Evolutionary conservation across 2,888 invertebrate genomes (phyloP).

Genomic region (Cephus pulcher): DNA sequence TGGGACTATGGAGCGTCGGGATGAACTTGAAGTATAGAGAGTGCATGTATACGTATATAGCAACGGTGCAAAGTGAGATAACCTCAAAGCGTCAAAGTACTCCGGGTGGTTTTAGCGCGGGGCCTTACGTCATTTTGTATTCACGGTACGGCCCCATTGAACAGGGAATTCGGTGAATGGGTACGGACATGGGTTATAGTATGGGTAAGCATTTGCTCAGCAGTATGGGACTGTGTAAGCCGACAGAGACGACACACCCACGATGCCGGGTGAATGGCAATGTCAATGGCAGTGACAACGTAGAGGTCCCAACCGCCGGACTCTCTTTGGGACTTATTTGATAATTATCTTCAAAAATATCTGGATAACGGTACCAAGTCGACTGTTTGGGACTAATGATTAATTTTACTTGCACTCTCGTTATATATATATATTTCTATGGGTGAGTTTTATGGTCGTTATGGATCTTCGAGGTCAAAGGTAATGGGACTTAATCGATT

Average conservation of each 20-base stretch:
- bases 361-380: background rate
- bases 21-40: background rate
- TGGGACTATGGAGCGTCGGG: background rate
- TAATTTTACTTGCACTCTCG: conserved; percentile 49
- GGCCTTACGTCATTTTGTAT: conserved; percentile 52
- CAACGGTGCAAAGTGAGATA: background rate
- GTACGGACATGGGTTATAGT: conserved; percentile 32
- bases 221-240: conserved; percentile 15
- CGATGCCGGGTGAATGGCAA: conserved; percentile 34
- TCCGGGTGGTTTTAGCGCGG: conserved; percentile 21
- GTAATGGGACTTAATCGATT: background rate
- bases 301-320: background rate
- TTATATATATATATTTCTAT: background rate
- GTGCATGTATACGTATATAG: background rate
- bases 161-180: conserved; percentile 59
- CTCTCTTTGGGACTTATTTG: background rate
- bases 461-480: background rate
- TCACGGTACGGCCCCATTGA: conserved; percentile 51
- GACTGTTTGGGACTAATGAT: conserved; percentile 23
- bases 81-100: background rate
- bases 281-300: conserved; percentile 20
- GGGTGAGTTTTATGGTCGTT: background rate
- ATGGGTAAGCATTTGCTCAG: conserved; percentile 14
- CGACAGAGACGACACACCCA: conserved; percentile 32
- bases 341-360: background rate